Percentiles rank a stretch among this genome's conserved stretches.
These are phyloP conservation scores for Coboldia fuscipes DNA, from an alignment of 1,140 invertebrate species.

Conservation along the genomic window DNA sequence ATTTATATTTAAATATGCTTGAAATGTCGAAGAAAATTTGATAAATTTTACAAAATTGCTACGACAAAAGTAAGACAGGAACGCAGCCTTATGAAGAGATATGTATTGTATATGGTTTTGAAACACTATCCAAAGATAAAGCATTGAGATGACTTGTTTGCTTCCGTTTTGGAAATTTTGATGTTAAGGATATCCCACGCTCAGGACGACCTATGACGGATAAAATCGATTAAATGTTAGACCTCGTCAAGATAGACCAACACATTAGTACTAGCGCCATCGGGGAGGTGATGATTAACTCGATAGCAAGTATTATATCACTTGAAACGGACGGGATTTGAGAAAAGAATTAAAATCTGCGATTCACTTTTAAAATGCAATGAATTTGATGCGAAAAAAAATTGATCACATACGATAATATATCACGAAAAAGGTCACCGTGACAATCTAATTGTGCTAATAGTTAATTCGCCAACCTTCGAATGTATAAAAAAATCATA, in stretches of 20 bases:
- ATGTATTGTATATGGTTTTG: neutral
- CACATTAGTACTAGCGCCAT: neutral
- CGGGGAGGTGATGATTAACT: neutral
- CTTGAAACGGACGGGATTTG: conserved; percentile 7
- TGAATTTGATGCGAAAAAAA: conserved; percentile 9
- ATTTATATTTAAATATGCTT: neutral
- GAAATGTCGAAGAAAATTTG: neutral
- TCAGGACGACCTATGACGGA: neutral
- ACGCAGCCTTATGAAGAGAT: neutral
- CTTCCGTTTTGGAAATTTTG: neutral
- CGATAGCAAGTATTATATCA: conserved; percentile 6
- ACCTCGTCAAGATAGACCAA: neutral
- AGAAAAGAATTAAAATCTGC: conserved; percentile 3
- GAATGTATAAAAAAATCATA: too few relatives aligned
- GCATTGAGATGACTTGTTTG: neutral
- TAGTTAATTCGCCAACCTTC: too few relatives aligned
- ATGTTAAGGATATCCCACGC: neutral
- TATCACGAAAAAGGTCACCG: conserved; percentile 8
- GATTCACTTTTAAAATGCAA: conserved; percentile 4
- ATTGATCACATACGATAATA: conserved; percentile 10
- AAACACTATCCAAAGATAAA: neutral
- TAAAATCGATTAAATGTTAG: neutral
- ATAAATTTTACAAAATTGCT: neutral
- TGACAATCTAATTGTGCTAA: too few relatives aligned
- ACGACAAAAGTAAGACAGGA: neutral